These are phyloP conservation scores for Limnephilus auricula DNA, from an alignment of 2,888 invertebrate species.

Conservation along the genomic window DNA sequence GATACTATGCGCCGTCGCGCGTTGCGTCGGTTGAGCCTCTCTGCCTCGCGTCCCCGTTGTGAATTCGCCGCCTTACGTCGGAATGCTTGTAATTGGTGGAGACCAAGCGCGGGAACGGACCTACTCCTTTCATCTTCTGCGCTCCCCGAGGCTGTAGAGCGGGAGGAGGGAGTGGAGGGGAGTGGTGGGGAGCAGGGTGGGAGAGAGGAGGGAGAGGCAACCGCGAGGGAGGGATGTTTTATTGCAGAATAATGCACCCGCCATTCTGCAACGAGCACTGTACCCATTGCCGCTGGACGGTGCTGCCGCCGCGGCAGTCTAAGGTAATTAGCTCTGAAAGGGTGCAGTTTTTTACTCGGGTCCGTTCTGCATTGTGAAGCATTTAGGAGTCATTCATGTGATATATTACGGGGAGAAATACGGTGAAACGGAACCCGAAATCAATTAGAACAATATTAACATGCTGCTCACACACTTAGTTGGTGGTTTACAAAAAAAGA, in stretches of 20 bases:
- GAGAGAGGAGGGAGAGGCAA: neutral
- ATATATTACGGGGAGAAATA: neutral
- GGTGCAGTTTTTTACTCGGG: neutral
- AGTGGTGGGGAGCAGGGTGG: neutral
- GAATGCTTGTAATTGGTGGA: conserved; percentile 65
- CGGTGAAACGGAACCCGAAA: neutral
- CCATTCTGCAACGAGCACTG: conserved; percentile 40
- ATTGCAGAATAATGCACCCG: conserved; percentile 28
- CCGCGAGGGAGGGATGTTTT: conserved; percentile 6
- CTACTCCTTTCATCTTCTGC: conserved; percentile 62
- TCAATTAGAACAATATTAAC: neutral
- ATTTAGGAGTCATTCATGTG: neutral
- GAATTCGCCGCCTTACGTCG: conserved; percentile 62
- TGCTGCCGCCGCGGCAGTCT: conserved; percentile 16
- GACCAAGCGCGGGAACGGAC: conserved; percentile 65
- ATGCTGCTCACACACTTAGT: neutral
- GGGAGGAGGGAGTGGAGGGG: neutral
- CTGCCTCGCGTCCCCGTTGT: conserved; percentile 48
- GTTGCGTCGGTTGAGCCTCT: neutral
- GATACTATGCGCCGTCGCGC: neutral
- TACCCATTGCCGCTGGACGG: neutral
- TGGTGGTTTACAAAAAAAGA: neutral
- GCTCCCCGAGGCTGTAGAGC: neutral
- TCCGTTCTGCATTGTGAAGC: neutral
- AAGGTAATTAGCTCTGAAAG: neutral